Base-by-base conservation (phyloP, 2,797 vertebrate genomes). In the Enoplosus armatus region DNA sequence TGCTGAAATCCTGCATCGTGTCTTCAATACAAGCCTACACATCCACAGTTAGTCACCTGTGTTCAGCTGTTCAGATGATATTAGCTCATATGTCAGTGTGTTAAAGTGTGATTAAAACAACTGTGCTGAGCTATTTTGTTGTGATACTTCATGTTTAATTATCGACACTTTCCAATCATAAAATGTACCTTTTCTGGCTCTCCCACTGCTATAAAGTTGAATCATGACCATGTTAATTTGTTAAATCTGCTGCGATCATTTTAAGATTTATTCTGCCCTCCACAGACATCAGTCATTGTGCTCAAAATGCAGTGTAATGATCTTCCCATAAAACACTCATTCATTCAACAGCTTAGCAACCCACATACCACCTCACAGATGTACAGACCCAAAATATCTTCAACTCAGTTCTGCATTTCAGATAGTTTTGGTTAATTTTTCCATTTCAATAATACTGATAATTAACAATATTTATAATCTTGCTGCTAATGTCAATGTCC, bases 261-360 rank as follows among this genome's bases (percentile, higher is more conserved):
- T 24, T 1, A 22, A 72, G 14, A 84, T 71, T 39, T 22, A 78
- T 75, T 83, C 35, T 51, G 15, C 27, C 39, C n/a, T 26, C 60
- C 62, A 62, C 51, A 83, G 62, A 74, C 54, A 60, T 76, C 65
- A 39, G 54, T 61, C 58, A 58, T 62, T 79, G 61, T 29, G 2
- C 50, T 68, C 11, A 27, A 77, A 63, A 43, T 59, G 4, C 9
- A 47, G 39, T 71, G 73, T 61, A 58, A 79, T 75, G 39, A 70
- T 69, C 45, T 53, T 45, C 8, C 20, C 15, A 66, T 79, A 15
- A 80, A 78, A 66, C 8, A 11, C 4, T 74, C 20, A 20, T 47
- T 47, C 45, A 22, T 63, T 68, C 37, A 79, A 55, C n/a, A 56
- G 41, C 48, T 26, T 39, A 55, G 33, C 58, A 66, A 35, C 54